Base-by-base conservation (phyloP, 2,113 vertebrate genomes). In the Siphamia tubifer region DNA sequence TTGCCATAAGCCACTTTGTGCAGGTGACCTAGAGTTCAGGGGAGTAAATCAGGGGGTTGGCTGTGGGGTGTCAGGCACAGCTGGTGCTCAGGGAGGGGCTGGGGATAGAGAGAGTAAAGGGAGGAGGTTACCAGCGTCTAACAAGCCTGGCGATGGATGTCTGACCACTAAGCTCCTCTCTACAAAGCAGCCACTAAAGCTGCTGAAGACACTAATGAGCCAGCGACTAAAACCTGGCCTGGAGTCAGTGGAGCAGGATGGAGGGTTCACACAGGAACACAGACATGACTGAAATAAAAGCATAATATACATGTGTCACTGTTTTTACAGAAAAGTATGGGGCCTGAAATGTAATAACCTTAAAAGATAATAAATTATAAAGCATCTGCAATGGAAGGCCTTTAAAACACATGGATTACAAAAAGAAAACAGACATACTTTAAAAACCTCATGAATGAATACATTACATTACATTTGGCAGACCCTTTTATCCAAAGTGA, bases 101-200 rank as follows among this genome's bases (percentile, higher is more conserved):
- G 24, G 34, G 31, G 13, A 8, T 16, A 5, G 36, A 15, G 43
- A 42, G 44, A 38, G 17, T 30, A 8, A 21, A 36, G n/a, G 34
- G 34, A 35, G 38, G 34, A 35, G 38, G 61, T 58, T 40, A 67
- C 70, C 44, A 54, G 53, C 45, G 17, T 49, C 45, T 52, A 43
- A 51, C 40, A 56, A 32, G 51, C 54, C 55, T 43, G 64, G 65
- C 73, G 79, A 76, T 77, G 57, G 45, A 82, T 44, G 31, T 32
- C 61, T 63, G 66, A 70, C 64, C 45, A 39, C 72, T 88, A 85
- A 88, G 72, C 82, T 75, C 54, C 35, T 11, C 11, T 19, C 27
- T 63, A 73, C 68, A 85, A 81, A 76, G 44, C 71, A 82, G 48
- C 54, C 58, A 62, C 62, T 64, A 83, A 86, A 82, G 68, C 83